Conservation (phyloP, 2,113 vertebrate genomes). For the Nyctibius bracteatus region DNA sequence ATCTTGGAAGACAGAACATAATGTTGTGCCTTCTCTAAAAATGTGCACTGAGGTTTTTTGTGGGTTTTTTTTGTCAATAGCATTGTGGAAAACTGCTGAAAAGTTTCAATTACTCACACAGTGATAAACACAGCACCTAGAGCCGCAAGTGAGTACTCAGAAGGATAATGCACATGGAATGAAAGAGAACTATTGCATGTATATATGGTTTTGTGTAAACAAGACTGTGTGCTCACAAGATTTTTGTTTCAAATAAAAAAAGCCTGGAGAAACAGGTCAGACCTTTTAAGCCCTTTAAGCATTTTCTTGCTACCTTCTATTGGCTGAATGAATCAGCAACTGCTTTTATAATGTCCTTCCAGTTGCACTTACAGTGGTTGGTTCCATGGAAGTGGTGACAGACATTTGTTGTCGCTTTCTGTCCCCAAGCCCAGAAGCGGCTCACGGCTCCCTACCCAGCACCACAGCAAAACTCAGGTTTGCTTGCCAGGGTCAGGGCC, state of each 20-base stretch:
- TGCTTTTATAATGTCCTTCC: background rate
- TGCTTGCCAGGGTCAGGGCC: too few species aligned
- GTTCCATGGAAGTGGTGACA: background rate
- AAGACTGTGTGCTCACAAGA: background rate
- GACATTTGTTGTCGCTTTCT: background rate
- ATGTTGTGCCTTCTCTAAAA: background rate
- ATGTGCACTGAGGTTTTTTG: background rate
- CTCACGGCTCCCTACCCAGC: background rate
- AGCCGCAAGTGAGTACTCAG: background rate
- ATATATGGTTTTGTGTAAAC: background rate
- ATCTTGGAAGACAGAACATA: background rate
- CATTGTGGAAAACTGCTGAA: background rate
- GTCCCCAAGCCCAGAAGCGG: background rate
- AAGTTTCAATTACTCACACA: background rate
- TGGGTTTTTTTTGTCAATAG: background rate
- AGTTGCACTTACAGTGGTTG: fast-evolving
- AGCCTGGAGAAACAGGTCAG: background rate
- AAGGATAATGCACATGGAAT: background rate
- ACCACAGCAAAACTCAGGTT: fast-evolving
- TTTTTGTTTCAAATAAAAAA: background rate
- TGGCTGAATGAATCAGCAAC: background rate
- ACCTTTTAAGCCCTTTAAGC: background rate
- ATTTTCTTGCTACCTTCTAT: background rate
- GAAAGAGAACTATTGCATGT: background rate
- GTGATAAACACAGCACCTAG: background rate